Evolutionary conservation across 2,888 invertebrate genomes (phyloP), one percentile per base, ranked within the genome.

Genomic region (Drosophila suboccidentalis): DNA sequence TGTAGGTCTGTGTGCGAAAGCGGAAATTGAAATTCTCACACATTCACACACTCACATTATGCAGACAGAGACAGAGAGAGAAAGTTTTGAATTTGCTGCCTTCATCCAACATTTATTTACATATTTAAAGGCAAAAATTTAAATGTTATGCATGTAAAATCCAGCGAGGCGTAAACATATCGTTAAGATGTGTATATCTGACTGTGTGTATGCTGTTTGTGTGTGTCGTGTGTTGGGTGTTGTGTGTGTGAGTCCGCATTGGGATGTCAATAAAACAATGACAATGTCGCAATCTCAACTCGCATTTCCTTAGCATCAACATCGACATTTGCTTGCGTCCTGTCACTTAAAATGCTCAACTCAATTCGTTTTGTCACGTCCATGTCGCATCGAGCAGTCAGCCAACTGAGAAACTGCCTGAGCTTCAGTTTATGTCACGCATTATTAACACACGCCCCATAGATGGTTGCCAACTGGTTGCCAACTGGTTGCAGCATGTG

Each of bases 281-380:
- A 80, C 78, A 78, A 57, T 76, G 80, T 85, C 82, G 59, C 76
- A 79, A 65, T 53, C 53, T 46, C 57, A 19, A 36, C 50, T 71
- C 58, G 15, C 64, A 59, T 71, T 78, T 65, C 64, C 66, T 69
- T 19, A 39, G 68, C 68, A 46, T 58, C 19, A 39, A 19, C 49
- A 38, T 58, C 38, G 57, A 43, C 50, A 51, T 58, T 39, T 54
- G 69, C 47, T 36, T 70, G 43, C 59, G 58, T 67, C 38, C 84
- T 86, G 88, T 88, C 84, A 83, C 78, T 86, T 83, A 71, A 76
- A 88, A 78, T 84, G 77, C 87, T 83, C 88, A 71, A 88, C 87
- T 84, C 84, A 86, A 84, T 84, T 83, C 83, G 86, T 69, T 71
- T 80, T 88, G 86, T 78, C 84, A 78, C 83, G 85, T 82, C 64